Percentiles rank a stretch among this genome's conserved stretches.
Evolutionary conservation across 2,888 invertebrate genomes (phyloP).

Genomic region (Agrenia bidenticulata): DNA sequence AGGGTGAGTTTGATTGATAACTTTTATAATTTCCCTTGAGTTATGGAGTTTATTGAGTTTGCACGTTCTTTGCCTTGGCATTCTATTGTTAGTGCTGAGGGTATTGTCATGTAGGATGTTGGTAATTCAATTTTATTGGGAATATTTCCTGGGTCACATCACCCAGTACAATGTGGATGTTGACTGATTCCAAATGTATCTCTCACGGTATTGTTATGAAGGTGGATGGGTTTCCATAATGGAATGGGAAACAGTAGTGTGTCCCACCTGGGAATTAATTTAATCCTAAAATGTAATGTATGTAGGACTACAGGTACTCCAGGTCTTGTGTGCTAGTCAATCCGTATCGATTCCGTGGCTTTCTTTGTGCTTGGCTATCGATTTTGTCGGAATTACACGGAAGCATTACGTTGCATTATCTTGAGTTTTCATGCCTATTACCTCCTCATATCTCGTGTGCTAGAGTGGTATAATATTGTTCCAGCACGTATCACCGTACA

Average conservation of each 20-base stretch:
- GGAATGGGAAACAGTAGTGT: background rate
- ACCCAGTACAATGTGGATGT: too few relatives aligned
- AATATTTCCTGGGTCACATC: too few relatives aligned
- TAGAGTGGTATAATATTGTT: background rate
- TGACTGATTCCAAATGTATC: too few relatives aligned
- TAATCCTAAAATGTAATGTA: conserved; percentile 4
- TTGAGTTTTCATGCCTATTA: conserved; percentile 13
- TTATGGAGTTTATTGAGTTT: too few relatives aligned
- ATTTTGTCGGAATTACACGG: conserved; percentile 18
- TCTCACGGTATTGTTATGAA: too few relatives aligned
- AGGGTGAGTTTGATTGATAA: too few relatives aligned
- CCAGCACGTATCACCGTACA: conserved; percentile 6
- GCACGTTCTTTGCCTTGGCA: too few relatives aligned
- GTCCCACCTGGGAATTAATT: conserved; percentile 22
- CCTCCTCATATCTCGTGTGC: background rate
- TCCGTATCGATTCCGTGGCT: background rate
- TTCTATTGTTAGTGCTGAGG: too few relatives aligned
- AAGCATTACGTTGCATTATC: conserved; percentile 16
- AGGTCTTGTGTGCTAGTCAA: background rate
- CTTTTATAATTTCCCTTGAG: too few relatives aligned
- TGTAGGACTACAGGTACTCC: background rate
- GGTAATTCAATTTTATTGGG: too few relatives aligned
- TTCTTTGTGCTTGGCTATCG: conserved; percentile 10
- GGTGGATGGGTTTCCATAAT: background rate
- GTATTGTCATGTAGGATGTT: too few relatives aligned